Evolutionary conservation across 2,888 invertebrate genomes (phyloP), one percentile per base, ranked within the genome.

Genomic region (Pollenia angustigena): DNA sequence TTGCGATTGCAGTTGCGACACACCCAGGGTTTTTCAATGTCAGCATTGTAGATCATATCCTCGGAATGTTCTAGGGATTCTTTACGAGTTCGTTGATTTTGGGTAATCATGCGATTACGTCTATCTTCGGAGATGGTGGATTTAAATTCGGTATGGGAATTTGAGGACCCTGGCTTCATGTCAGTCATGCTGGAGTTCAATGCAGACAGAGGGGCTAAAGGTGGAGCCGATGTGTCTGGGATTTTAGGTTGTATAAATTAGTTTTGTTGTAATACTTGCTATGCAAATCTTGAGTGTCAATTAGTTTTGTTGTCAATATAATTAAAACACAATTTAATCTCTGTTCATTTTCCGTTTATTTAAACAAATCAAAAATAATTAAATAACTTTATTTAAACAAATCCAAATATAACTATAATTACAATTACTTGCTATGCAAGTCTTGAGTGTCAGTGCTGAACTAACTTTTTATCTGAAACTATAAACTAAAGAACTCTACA

Each of bases 1-100:
- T 95, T 95, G 92, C 96, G 95, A 91, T 95, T 95, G 92, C 97
- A 97, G 89, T 95, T 95, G 87, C 95, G 94, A 91, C 96, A 95
- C 89, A 95, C 94, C 93, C 93, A 93, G 9, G 93, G 93, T 87
- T 93, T 93, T 88, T 93, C 93, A 72, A 92, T 93, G 75, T 93
- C 92, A 14, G 92, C 92, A 89, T 93, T 93, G 85, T 93, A 93
- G 85, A 93, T 93, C 93, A 93, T 93, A 60, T 93, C 93, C 14
- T 92, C 93, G 12, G 93, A 93, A 79, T 93, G 93, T 86, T 93
- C 93, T 6, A 93, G 89, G 9, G 93, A 93, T 64, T 93, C 93
- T 84, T 93, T 93, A 56, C 93, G 92, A 89, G 92, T 92, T 40
- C 93, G 90, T 85, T 93, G 93, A 85, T 93, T 93, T 88, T 93